These are phyloP conservation scores for Abrostola triplasia DNA, from an alignment of 2,888 invertebrate genomes.

Conservation along the genomic window DNA sequence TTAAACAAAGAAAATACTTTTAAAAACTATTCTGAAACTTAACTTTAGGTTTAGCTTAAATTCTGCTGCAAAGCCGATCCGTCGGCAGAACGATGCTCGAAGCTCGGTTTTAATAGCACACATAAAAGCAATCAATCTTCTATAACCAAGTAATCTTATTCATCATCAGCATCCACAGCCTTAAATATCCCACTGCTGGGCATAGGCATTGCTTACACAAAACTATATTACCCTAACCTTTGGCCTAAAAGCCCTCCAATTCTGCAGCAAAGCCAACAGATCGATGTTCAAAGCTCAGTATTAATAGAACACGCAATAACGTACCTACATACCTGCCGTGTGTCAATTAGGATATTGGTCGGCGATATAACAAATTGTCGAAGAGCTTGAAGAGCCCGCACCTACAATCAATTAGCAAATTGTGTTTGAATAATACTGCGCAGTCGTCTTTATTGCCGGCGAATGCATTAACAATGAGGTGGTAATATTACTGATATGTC, in stretches of 20 bases:
- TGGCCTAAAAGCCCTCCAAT: conserved; percentile 21
- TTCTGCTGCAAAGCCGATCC: too few species aligned
- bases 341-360: conserved; percentile 80
- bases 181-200: too few species aligned
- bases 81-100: too few species aligned
- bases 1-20: too few species aligned
- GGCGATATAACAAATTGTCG: conserved; percentile 53
- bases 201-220: neutral
- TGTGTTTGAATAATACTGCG: conserved; percentile 40
- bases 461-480: conserved; percentile 5
- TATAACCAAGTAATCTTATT: too few species aligned
- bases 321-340: conserved; percentile 43
- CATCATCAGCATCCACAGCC: too few species aligned
- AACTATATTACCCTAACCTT: conserved; percentile 20
- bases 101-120: too few species aligned
- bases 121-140: too few species aligned
- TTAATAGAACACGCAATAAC: conserved; percentile 56
- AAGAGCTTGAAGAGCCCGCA: conserved; percentile 41
- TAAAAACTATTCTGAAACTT: too few species aligned
- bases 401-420: conserved; percentile 51
- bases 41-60: too few species aligned
- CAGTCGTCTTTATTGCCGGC: conserved; percentile 21
- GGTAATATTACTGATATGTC: conserved; percentile 2
- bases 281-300: conserved; percentile 50
- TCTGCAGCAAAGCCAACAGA: conserved; percentile 7